These are phyloP conservation scores for Chinchilla lanigera DNA, from an alignment of 2,113 vertebrate species.

Conservation along the genomic window DNA sequence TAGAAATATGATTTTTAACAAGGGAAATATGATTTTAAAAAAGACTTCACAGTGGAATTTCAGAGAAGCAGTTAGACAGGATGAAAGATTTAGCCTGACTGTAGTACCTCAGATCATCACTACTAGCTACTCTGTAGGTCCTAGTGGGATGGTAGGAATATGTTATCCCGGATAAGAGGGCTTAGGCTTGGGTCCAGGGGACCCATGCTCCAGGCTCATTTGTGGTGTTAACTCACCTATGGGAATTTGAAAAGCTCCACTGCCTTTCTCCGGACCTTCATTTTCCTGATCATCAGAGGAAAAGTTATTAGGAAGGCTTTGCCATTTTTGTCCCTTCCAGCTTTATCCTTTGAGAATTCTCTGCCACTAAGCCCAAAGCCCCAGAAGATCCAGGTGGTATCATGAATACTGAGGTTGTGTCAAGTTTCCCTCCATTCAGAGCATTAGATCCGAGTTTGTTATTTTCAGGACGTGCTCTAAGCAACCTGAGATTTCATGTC, in stretches of 20 bases:
- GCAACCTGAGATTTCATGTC: constrained; percentile 56
- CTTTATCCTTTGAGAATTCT: background rate
- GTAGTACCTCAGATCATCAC: background rate
- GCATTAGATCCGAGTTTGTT: constrained; percentile 44
- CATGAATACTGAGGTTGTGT: background rate
- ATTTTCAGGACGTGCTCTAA: constrained; percentile 59
- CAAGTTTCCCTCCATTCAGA: background rate
- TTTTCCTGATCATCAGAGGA: background rate
- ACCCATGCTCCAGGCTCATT: rapidly evolving
- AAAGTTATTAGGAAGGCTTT: background rate
- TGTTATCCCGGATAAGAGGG: background rate
- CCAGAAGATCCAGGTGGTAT: background rate
- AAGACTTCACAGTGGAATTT: background rate
- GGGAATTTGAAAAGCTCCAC: background rate
- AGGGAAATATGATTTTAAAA: background rate
- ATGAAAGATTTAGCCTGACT: background rate
- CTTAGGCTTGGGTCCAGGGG: background rate
- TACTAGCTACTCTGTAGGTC: background rate
- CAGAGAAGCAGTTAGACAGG: background rate
- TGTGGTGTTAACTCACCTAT: background rate
- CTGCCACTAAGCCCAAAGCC: background rate
- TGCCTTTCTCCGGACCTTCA: background rate
- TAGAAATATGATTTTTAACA: background rate
- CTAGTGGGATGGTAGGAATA: background rate
- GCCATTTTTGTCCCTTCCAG: background rate